A percentile compares a stretch with the other conserved stretches of the same genome.
These are phyloP conservation scores for Mormyrops attenuatus DNA, from an alignment of 2,797 vertebrate species.

Conservation along the genomic window DNA sequence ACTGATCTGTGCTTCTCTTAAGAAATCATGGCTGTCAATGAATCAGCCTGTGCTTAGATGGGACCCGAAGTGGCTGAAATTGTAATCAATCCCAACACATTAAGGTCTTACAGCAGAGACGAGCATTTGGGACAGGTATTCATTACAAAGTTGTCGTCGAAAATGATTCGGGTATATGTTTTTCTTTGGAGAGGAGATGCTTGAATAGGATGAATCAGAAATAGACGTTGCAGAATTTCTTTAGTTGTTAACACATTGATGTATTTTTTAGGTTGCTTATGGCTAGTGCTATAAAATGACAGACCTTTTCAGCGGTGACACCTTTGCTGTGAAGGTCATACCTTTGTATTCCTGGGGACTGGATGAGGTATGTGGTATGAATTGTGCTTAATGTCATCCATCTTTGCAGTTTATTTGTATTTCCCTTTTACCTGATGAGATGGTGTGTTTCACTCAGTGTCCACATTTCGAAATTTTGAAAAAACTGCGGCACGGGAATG, in stretches of 20 bases:
- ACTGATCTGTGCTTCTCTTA: too few species aligned
- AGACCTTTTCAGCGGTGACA: slow-evolving; percentile 70
- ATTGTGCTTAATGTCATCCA: too few species aligned
- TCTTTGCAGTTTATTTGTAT: too few species aligned
- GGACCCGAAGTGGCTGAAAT: slow-evolving; percentile 67
- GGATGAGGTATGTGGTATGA: too few species aligned
- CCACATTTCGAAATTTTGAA: slow-evolving; percentile 76
- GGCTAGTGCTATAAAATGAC: slow-evolving; percentile 97
- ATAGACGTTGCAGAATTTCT: background rate
- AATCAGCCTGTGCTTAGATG: background rate
- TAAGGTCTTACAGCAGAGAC: slow-evolving; percentile 82
- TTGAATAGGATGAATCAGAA: too few species aligned
- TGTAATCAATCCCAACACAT: slow-evolving; percentile 74
- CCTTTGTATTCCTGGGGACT: too few species aligned
- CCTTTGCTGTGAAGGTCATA: too few species aligned
- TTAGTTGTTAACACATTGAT: too few species aligned
- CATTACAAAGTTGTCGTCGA: too few species aligned
- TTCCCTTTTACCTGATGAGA: too few species aligned
- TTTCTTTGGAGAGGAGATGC: too few species aligned
- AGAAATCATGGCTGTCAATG: slow-evolving; percentile 24
- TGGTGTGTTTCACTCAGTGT: too few species aligned
- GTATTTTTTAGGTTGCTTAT: slow-evolving; percentile 76
- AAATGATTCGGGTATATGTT: background rate
- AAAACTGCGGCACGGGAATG: slow-evolving; percentile 87
- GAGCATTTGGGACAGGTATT: slow-evolving; percentile 93